Evolutionary conservation across 35 echinoderm and acorn worm species (phyloP), one percentile per base, ranked within the genome.

Genomic region (Ophiothrix spiculata): DNA sequence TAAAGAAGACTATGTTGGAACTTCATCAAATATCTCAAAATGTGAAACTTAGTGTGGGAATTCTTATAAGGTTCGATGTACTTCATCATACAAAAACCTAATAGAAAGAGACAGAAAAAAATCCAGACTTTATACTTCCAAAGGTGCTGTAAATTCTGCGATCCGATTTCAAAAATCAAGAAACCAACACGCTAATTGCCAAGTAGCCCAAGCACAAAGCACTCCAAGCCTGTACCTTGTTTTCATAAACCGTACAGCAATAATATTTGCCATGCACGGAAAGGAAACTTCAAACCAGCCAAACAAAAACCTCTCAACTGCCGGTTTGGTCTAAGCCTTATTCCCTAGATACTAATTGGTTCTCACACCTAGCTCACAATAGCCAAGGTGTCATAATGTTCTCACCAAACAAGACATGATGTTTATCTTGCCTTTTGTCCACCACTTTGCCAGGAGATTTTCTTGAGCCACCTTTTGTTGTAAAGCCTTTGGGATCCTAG

Each of bases 261-360:
- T n/a, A 49, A 49, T 49, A 49, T 49, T 49, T 49, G 42, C 42
- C 42, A 10, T 49, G 6, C 42, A 6, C 42, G 19, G 19, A 49
- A 49, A 49, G 42, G 42, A 49, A 49, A 49, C 42, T 19, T 19
- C 42, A 49, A 49, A 49, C 42, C 19, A 19, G 42, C 19, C 42
- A 49, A 49, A 49, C 42, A 49, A 49, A 10, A 10, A 19, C 42
- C n/a, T n/a, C n/a, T n/a, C n/a, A n/a, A n/a, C n/a, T n/a, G n/a
- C 45, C 21, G 45, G 45, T 21, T 54, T 54, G 8, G 8, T 54
- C 45, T 54, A 11, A n/a, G n/a, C n/a, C n/a, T 28, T 12, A 69
- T 69, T 69, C 60, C 60, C 60, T n/a, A 69, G 60, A 69, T 69
- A 69, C 60, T 69, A 69, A 69, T 69, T 69, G 60, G 60, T 69